Base-by-base conservation (phyloP, 2,888 invertebrate species). In the Ecliptopera silaceata region DNA sequence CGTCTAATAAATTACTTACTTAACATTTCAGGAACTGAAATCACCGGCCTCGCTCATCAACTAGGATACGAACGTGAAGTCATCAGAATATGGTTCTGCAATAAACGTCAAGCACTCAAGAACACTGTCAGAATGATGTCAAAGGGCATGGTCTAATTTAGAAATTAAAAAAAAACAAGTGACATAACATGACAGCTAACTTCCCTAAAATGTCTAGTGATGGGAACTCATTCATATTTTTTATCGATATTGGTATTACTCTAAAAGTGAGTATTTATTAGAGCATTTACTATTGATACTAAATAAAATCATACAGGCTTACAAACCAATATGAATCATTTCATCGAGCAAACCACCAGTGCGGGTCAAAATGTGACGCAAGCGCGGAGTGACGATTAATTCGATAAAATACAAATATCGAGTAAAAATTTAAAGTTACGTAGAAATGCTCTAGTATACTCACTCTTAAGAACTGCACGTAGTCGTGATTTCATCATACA, bases 1-100 rank as follows among this genome's bases (percentile, higher is more conserved):
- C 3, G 3, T 8, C 26, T 26, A 26, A 26, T 26, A 26, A 41
- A 32, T 18, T 65, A 49, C 47, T 44, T 54, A 41, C 60, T 67
- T 54, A 64, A 69, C 51, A 82, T 92, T 92, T 39, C 91, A 98
- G 98, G 98, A 67, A 97, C 97, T 60, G 99, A 99, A 93, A 99
- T 99, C 82, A 99, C 98, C 13, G 97, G 97, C 36, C 91, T 99
- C 68, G 98, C 98, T 11, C 97, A 98, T 80, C 97, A 98, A 82
- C 91, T 99, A 56, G 98, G 98, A 68, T 99, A 99, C 87, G 99
- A 99, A 80, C 93, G 99, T 51, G 99, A 99, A 92, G 99, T 99
- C 49, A 98, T 99, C 76, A 93, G 99, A 85, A 99, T 99, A 90
- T 99, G 99, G 99, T 99, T 99, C 91, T 99, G 99, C 91, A 99